phyloP scores from a whole-genome alignment of 2,888 invertebrate genomes.

The Nyleta sp. region DNA sequence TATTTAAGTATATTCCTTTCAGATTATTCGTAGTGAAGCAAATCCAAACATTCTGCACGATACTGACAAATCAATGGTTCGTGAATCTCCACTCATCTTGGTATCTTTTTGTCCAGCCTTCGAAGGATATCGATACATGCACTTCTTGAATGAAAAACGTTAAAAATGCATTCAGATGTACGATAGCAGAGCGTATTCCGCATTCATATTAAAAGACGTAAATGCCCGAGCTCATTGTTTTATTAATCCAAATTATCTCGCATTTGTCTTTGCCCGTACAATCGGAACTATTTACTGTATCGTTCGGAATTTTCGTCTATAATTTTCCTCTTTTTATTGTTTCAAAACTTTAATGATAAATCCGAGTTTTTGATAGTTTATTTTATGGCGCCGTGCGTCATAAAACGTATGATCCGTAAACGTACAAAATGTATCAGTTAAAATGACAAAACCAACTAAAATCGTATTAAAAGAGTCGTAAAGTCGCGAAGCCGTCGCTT shows the following conservation, averaged over 20 bases:
- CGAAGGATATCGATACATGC: slow-evolving; percentile 12
- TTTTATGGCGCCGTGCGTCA: slow-evolving; percentile 16
- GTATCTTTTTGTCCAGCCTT: neutral
- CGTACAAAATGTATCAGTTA: slow-evolving; percentile 23
- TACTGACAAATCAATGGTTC: slow-evolving; percentile 10
- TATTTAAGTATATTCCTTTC: slow-evolving; percentile 18
- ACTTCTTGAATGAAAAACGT: neutral
- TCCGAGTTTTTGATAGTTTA: slow-evolving; percentile 26
- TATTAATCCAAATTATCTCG: slow-evolving; percentile 24
- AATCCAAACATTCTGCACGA: neutral
- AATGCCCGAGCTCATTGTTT: slow-evolving; percentile 23
- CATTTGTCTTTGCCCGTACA: slow-evolving; percentile 1
- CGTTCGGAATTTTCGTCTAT: slow-evolving; percentile 8
- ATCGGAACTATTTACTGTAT: slow-evolving; percentile 17
- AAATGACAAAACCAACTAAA: slow-evolving; percentile 27
- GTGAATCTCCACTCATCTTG: neutral
- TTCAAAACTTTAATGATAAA: slow-evolving; percentile 22
- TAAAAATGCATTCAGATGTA: slow-evolving; percentile 8
- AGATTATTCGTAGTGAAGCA: neutral
- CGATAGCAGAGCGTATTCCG: neutral
- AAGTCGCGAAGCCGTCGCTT: slow-evolving; percentile 2
- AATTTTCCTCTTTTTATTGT: slow-evolving; percentile 14
- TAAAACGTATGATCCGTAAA: slow-evolving; percentile 35
- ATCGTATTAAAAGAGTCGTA: slow-evolving; percentile 17
- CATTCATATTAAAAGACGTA: slow-evolving; percentile 5